Base-by-base conservation (phyloP, 2,797 vertebrate genomes). In the Merluccius polli region DNA sequence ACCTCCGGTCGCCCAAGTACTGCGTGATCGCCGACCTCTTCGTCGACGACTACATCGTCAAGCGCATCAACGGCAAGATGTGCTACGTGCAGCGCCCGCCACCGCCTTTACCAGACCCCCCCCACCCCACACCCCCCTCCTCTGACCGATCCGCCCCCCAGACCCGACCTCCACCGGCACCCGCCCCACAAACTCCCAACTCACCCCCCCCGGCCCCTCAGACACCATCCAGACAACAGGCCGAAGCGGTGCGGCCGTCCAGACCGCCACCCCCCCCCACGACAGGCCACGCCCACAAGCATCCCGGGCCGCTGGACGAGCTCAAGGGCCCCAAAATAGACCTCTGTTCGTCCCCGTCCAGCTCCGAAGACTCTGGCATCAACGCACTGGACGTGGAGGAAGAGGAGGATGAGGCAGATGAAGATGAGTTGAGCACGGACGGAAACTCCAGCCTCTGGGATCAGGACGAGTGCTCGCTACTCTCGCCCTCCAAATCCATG, bases 61-160 rank as follows among this genome's bases (percentile, higher is more conserved):
- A 98, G 77, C 96, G 98, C 87, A 98, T 99, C 86, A 98, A 98
- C 0, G 98, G 98, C 41, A 99, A 98, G 93, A 98, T 99, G 98
- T 99, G 98, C 88, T 99, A 99, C 0, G 96, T 99, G 77, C 98
- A 99, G 92, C 93, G 95, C 71, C 96, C 96, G 71, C 92, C 87
- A 0, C 93, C 93, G 5, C 87, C 93, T 0, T 63, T 90, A 21
- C 92, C 92, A 0, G 88, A 93, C 33, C 90, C 89, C 0, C 90
- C 91, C 71, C 83, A 48, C 0, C 77, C 91, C 18, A 48, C 85
- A 0, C 84, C 87, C 0, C 89, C 88, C 48, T 74, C 88, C 1
- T 12, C 24, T 24, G 59, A 65, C 59, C 79, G 75, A 6, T 41
- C 89, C 77, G 75, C 93, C 89, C 89, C 0, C 89, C 90, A 70